Conservation (phyloP, 2,888 invertebrate species). For the Lithophane ornitopus region DNA sequence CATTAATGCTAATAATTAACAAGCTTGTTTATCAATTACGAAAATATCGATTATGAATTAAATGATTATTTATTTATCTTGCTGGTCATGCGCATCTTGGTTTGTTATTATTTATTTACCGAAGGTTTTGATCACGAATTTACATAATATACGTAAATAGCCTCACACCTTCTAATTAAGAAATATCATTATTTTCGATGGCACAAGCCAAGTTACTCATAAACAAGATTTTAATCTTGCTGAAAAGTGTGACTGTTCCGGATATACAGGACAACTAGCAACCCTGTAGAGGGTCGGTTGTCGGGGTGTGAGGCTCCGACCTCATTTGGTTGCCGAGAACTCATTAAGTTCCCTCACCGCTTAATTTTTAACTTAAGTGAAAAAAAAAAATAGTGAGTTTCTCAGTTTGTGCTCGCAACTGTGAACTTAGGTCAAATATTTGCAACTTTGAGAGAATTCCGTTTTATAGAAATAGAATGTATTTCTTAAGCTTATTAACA, state of each 20-base stretch:
- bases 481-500: not conserved
- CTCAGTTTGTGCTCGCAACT: constrained; percentile 45
- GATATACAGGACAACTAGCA: constrained; percentile 42
- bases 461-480: constrained; percentile 5
- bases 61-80: not conserved
- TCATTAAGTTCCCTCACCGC: constrained; percentile 78
- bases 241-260: constrained; percentile 9
- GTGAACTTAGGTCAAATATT: constrained; percentile 39
- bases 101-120: not conserved
- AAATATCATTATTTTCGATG: too few relatives aligned
- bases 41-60: not conserved
- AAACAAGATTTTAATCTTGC: not conserved
- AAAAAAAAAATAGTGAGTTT: constrained; percentile 69
- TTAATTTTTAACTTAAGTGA: constrained; percentile 81
- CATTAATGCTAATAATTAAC: too few relatives aligned
- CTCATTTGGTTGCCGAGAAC: constrained; percentile 72
- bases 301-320: constrained; percentile 63
- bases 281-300: constrained; percentile 52
- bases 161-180: too few relatives aligned
- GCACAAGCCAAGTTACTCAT: not conserved
- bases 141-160: not conserved
- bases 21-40: not conserved
- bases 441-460: constrained; percentile 2
- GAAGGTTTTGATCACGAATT: not conserved
- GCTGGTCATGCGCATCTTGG: too few relatives aligned